These are phyloP conservation scores for Climacteris rufus DNA, from an alignment of 2,113 vertebrate genomes.

Conservation along the genomic window DNA sequence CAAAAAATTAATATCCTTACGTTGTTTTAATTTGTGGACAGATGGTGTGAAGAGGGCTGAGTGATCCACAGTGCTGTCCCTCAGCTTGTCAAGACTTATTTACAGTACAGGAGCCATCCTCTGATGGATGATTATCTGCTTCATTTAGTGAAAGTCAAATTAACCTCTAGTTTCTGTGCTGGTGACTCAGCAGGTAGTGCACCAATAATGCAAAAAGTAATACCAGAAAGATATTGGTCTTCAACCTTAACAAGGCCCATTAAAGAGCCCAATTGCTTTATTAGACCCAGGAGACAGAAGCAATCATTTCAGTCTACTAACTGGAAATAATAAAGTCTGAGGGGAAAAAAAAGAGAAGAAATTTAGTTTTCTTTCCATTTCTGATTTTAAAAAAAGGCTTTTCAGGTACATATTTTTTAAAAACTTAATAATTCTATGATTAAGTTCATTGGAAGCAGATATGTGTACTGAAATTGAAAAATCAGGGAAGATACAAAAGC, in stretches of 20 bases:
- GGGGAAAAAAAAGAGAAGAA: neutral
- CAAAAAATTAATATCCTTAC: constrained; percentile 72
- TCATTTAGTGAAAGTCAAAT: constrained; percentile 78
- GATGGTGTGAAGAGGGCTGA: constrained; percentile 70
- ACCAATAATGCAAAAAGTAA: constrained; percentile 60
- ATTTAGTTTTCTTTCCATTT: constrained; percentile 2
- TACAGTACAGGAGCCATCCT: constrained; percentile 62
- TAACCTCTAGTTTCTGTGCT: constrained; percentile 71
- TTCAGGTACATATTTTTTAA: neutral
- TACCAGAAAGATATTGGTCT: constrained; percentile 64
- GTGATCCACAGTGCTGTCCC: constrained; percentile 54
- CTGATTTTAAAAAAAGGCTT: neutral
- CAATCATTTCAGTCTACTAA: constrained; percentile 66
- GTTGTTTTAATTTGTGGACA: constrained; percentile 75
- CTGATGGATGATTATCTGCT: constrained; percentile 74
- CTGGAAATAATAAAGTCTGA: constrained; percentile 63
- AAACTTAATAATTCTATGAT: neutral
- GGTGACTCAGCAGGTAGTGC: constrained; percentile 76
- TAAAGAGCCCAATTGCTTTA: constrained; percentile 73
- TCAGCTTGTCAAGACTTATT: constrained; percentile 73
- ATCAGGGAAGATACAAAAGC: neutral
- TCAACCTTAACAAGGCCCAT: constrained; percentile 70
- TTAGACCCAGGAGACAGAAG: constrained; percentile 67
- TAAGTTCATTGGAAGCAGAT: neutral
- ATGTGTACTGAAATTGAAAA: neutral